Conservation (phyloP, 2,797 vertebrate species). For the Bradypus variegatus region DNA sequence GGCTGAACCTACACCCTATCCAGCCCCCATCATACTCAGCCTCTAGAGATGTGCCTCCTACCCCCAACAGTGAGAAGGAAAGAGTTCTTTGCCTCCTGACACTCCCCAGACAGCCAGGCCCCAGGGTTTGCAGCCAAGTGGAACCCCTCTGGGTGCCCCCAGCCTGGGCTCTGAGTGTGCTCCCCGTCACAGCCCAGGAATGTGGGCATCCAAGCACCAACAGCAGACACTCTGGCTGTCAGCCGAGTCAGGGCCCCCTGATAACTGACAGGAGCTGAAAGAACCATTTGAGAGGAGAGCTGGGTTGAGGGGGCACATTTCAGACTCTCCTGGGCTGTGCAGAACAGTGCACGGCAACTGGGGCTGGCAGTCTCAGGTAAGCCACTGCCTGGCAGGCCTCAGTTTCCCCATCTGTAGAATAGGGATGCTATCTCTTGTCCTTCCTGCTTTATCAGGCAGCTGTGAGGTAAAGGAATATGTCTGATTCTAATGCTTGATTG, state of each 20-base stretch:
- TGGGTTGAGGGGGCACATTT: conserved; percentile 34
- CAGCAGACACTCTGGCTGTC: conserved; percentile 47
- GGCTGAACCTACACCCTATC: background rate
- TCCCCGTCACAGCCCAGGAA: conserved; percentile 51
- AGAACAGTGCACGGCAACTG: conserved; percentile 47
- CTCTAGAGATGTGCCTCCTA: background rate
- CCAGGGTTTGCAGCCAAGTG: conserved; percentile 44
- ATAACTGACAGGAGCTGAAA: conserved; percentile 37
- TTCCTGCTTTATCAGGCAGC: background rate
- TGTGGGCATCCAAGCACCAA: conserved; percentile 34
- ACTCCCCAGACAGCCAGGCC: conserved; percentile 47
- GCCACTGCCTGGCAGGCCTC: background rate
- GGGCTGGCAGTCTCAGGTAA: background rate
- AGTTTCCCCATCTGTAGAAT: background rate
- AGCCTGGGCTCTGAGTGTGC: background rate
- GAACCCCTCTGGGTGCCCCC: conserved; percentile 35
- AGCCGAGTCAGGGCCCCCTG: conserved; percentile 29
- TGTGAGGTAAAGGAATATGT: background rate
- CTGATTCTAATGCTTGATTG: background rate
- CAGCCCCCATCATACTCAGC: background rate
- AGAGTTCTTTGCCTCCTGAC: conserved; percentile 28
- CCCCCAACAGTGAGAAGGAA: background rate
- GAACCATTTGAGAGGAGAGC: background rate
- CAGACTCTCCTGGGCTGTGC: conserved; percentile 1
- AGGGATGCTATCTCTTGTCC: background rate